These are phyloP conservation scores for Acanthopleura granulata DNA, from an alignment of 2,888 invertebrate species.

Conservation along the genomic window DNA sequence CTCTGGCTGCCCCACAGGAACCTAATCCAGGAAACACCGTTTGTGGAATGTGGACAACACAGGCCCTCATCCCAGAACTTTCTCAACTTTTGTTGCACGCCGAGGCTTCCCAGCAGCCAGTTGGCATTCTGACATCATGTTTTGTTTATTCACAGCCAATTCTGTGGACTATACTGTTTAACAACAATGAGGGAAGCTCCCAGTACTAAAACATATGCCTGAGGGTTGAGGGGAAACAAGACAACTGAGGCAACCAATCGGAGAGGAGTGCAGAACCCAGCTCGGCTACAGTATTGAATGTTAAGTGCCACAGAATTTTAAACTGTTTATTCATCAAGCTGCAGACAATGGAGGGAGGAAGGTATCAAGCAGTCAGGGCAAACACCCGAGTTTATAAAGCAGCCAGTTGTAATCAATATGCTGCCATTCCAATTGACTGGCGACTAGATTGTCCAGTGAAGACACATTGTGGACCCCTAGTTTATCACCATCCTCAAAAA, in stretches of 20 bases:
- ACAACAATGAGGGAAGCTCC: conserved; percentile 15
- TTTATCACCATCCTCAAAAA: too few relatives aligned
- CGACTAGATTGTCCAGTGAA: too few relatives aligned
- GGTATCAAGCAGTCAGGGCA: conserved; percentile 6
- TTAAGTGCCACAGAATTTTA: conserved; percentile 17
- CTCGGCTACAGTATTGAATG: neutral
- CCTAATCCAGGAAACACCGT: conserved; percentile 15
- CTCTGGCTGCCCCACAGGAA: neutral
- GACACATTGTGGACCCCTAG: too few relatives aligned
- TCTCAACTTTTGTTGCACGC: conserved; percentile 24
- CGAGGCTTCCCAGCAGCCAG: conserved; percentile 17
- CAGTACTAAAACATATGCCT: conserved; percentile 10
- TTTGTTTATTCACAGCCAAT: conserved; percentile 9
- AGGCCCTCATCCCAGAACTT: neutral
- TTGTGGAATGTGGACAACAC: conserved; percentile 6
- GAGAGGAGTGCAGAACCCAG: neutral
- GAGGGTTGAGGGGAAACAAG: neutral
- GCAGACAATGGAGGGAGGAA: conserved; percentile 12
- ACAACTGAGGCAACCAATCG: neutral
- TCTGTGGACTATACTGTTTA: conserved; percentile 12
- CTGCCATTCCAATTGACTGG: neutral
- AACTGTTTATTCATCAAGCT: conserved; percentile 13
- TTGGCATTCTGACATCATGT: conserved; percentile 20
- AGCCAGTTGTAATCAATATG: neutral
- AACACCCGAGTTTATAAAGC: neutral